These are phyloP conservation scores for Nyctibius grandis DNA, from an alignment of 2,797 vertebrate species.

Conservation along the genomic window DNA sequence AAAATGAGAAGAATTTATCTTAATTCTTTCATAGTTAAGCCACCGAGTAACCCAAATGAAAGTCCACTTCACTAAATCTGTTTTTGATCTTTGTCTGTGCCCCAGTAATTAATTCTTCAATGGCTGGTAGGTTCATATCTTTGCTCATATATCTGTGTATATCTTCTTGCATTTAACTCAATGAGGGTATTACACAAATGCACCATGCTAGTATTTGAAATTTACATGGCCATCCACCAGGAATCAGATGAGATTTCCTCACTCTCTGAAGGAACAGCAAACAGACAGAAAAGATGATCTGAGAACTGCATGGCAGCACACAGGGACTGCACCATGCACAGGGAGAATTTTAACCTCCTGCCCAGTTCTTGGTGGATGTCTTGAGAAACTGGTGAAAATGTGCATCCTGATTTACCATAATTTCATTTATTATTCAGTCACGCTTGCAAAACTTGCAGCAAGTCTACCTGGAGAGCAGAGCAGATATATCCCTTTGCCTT, in stretches of 20 bases:
- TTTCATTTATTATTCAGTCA: not conserved
- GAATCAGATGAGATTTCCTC: not conserved
- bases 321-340: not conserved
- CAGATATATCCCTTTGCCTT: not conserved
- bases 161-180: not conserved
- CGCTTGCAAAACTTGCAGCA: not conserved
- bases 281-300: not conserved
- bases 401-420: not conserved
- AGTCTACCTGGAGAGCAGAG: not conserved
- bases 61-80: not conserved
- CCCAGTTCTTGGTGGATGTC: not conserved
- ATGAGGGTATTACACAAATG: not conserved
- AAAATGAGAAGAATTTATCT: not conserved
- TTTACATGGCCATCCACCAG: not conserved
- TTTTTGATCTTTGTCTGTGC: not conserved
- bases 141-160: accelerated
- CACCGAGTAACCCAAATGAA: not conserved
- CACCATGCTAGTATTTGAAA: not conserved
- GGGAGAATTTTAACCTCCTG: not conserved
- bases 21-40: not conserved
- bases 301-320: not conserved
- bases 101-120: not conserved
- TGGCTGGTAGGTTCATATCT: not conserved
- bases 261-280: not conserved
- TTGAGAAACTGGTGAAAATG: not conserved